phyloP scores from a whole-genome alignment of 2,797 vertebrate genomes.

The Pachyuromys duprasi region DNA sequence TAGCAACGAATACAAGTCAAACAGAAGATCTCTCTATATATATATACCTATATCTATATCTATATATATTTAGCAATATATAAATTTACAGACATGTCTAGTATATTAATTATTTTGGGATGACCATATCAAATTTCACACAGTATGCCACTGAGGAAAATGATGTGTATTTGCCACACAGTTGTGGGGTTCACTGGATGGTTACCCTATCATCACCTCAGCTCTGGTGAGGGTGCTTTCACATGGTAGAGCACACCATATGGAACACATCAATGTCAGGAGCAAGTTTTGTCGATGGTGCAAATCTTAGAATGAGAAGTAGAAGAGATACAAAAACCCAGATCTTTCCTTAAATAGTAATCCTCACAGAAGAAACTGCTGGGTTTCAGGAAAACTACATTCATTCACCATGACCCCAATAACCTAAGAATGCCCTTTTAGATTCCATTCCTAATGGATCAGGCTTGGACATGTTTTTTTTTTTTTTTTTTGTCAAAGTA shows the following conservation, averaged over 20 bases:
- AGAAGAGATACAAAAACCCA: not conserved
- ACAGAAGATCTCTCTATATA: not conserved
- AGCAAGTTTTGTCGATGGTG: not conserved
- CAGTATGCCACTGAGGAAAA: not conserved
- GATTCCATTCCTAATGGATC: not conserved
- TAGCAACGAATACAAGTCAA: not conserved
- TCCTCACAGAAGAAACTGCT: not conserved
- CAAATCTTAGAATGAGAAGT: not conserved
- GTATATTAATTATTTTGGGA: not conserved
- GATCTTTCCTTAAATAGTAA: not conserved
- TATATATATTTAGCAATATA: not conserved
- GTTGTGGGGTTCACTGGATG: not conserved
- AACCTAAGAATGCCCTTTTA: not conserved
- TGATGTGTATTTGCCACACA: not conserved
- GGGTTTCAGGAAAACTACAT: not conserved
- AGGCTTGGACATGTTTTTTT: not conserved
- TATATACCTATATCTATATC: not conserved
- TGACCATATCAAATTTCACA: not conserved
- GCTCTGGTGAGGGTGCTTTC: accelerated
- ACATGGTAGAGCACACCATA: not conserved
- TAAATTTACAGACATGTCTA: not conserved
- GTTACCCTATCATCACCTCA: not conserved
- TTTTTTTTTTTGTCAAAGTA: not conserved
- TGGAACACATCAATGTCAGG: not conserved
- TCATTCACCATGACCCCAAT: no score